phyloP scores from a whole-genome alignment of 2,888 invertebrate genomes.

The Cotesia congregata region DNA sequence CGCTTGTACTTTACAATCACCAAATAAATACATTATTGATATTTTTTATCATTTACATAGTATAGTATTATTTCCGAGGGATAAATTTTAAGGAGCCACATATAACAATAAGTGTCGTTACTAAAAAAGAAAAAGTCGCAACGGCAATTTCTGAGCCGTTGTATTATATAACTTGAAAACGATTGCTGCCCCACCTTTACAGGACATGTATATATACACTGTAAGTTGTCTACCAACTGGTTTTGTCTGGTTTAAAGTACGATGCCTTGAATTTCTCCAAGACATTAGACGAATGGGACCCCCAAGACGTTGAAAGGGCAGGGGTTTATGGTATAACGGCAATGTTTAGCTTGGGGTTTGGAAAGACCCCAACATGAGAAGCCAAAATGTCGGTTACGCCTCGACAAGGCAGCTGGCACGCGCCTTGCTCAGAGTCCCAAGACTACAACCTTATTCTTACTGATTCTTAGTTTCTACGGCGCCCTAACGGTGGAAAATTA shows the following conservation, averaged over 20 bases:
- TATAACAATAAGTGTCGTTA: slow-evolving; percentile 13
- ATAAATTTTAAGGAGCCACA: not conserved
- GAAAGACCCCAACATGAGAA: slow-evolving; percentile 59
- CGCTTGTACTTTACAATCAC: not conserved
- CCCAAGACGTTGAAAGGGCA: slow-evolving; percentile 61
- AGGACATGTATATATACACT: slow-evolving; percentile 10
- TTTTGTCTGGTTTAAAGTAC: slow-evolving; percentile 44
- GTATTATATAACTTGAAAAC: slow-evolving; percentile 50
- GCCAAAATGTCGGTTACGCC: slow-evolving; percentile 70
- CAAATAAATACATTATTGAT: slow-evolving; percentile 15
- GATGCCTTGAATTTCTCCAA: slow-evolving; percentile 54
- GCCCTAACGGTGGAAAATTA: slow-evolving; percentile 54
- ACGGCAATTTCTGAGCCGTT: slow-evolving; percentile 25
- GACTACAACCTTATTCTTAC: slow-evolving; percentile 39
- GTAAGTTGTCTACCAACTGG: slow-evolving; percentile 46
- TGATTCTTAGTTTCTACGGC: slow-evolving; percentile 45
- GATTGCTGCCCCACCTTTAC: slow-evolving; percentile 50
- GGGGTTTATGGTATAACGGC: slow-evolving; percentile 42
- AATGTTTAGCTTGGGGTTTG: slow-evolving; percentile 4
- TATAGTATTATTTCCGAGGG: not conserved
- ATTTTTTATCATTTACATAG: slow-evolving; percentile 4
- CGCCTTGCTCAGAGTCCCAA: slow-evolving; percentile 56
- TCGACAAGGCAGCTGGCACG: slow-evolving; percentile 69
- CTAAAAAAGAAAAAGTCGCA: slow-evolving; percentile 28
- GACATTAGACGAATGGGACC: slow-evolving; percentile 59